phyloP scores from a whole-genome alignment of 2,797 vertebrate species.

The Apogon hyalosoma region DNA sequence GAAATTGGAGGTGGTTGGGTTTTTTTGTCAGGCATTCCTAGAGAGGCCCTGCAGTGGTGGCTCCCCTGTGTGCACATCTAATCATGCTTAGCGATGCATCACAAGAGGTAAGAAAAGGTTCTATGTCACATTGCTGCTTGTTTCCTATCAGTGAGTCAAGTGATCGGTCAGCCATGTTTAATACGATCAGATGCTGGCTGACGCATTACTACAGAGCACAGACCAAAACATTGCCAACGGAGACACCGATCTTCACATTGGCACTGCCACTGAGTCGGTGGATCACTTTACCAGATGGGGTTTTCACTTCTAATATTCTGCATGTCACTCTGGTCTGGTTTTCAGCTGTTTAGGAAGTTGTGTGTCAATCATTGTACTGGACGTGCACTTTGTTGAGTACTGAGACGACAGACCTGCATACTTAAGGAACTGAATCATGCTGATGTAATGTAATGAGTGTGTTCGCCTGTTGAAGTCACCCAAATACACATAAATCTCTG shows the following conservation, averaged over 20 bases:
- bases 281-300: background rate
- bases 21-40: background rate
- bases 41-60: background rate
- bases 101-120: background rate
- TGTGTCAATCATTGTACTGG: slow-evolving; percentile 1
- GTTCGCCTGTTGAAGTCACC: slow-evolving; percentile 46
- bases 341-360: slow-evolving; percentile 1
- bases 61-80: slow-evolving; percentile 5
- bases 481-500: slow-evolving; percentile 25
- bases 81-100: slow-evolving; percentile 5
- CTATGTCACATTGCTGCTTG: slow-evolving; percentile 20
- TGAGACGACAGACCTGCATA: slow-evolving; percentile 39
- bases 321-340: background rate
- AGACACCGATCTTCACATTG: slow-evolving; percentile 15
- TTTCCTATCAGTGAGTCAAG: slow-evolving; percentile 49
- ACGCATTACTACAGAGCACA: slow-evolving; percentile 26
- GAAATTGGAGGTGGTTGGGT: background rate
- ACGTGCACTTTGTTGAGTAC: slow-evolving; percentile 18
- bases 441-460: slow-evolving; percentile 33
- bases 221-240: slow-evolving; percentile 14
- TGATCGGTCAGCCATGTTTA: slow-evolving; percentile 45
- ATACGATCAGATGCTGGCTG: slow-evolving; percentile 62
- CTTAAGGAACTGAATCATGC: slow-evolving; percentile 56
- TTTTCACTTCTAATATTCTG: background rate
- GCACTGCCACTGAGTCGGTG: slow-evolving; percentile 7